Conservation (phyloP, 2,888 invertebrate species). For the Drosophila demipolita region DNA sequence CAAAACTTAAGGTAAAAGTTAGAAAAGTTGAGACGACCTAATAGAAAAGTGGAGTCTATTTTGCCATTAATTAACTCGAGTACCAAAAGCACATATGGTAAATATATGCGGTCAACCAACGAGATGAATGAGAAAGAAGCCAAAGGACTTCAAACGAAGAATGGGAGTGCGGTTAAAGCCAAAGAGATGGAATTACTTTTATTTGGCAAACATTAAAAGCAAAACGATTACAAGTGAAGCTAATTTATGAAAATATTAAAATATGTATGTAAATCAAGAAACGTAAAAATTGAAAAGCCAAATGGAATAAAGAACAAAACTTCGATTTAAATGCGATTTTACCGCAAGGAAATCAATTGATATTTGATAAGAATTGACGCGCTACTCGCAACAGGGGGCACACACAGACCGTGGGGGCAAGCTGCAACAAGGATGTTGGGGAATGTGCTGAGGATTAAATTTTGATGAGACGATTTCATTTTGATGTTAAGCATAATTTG, state of each 20-base stretch:
- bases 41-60: neutral
- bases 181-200: neutral
- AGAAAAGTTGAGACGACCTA: neutral
- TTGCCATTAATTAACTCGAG: neutral
- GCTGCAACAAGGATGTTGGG: neutral
- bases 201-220: neutral
- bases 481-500: constrained; percentile 45
- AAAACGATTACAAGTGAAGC: constrained; percentile 1
- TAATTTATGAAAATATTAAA: neutral
- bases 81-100: neutral
- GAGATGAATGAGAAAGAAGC: neutral
- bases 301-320: neutral
- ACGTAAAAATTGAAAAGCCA: neutral
- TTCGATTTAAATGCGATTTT: constrained; percentile 2
- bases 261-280: neutral
- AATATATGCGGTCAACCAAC: neutral
- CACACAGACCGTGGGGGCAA: neutral
- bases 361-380: neutral
- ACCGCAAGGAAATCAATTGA: constrained; percentile 9
- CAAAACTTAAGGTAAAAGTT: neutral
- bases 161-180: neutral
- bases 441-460: constrained; percentile 24
- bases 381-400: neutral
- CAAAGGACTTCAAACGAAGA: neutral
- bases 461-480: constrained; percentile 53